Evolutionary conservation across 2,797 vertebrate genomes (phyloP), one percentile per base, ranked within the genome.

Genomic region (Molossus alvarezi): DNA sequence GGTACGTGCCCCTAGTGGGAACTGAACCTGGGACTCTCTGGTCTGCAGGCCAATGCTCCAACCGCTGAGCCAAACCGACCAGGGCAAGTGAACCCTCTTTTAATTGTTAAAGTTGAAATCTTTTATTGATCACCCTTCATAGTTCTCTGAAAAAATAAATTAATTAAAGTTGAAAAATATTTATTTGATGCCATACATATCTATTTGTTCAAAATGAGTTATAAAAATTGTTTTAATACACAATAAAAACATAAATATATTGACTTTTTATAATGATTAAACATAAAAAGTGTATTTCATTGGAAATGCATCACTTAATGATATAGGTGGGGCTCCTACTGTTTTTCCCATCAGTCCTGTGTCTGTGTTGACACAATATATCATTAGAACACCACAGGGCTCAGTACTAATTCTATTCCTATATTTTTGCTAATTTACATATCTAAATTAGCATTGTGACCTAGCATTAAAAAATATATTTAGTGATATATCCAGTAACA

Each of bases 161-260:
- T 62, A 84, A 45, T 79, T 53, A 15, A 79, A n/a, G 41, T 84
- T 71, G n/a, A 77, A 77, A 37, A 62, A 72, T 57, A 9, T n/a
- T 82, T 80, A 75, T 86, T 90, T n/a, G 48, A 57, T 96, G 17
- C 23, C 55, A 37, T n/a, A 88, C 15, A 25, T 77, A 55, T 45
- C 20, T 51, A 53, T 12, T 25, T 64, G 21, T 55, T 71, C 18
- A 48, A 58, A 91, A 82, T 33, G 18, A 86, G 12, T 33, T 33
- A 33, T 53, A 71, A 29, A 41, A 51, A 33, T 58, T 90, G 57
- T 27, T 67, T 57, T 53, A 75, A 48, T 60, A 37, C 25, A 45
- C 18, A 55, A 69, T 11, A 73, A 60, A 88, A 81, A 75, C 33
- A 57, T 60, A 69, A 88, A 62, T 58, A 51, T 55, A 45, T 64